These are phyloP conservation scores for Athalia circularis DNA, from an alignment of 2,888 invertebrate species.

Conservation along the genomic window DNA sequence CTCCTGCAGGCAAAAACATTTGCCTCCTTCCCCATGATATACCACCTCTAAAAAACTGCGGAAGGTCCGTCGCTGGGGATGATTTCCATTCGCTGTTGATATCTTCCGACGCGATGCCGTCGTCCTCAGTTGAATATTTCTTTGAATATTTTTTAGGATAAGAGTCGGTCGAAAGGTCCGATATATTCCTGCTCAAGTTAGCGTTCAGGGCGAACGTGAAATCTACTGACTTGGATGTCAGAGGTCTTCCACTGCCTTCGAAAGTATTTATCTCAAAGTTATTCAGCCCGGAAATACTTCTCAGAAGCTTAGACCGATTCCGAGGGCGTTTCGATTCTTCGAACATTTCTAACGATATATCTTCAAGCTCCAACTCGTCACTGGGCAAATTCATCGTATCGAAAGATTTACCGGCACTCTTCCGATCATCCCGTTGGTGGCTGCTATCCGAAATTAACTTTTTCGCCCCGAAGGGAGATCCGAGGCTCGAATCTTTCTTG, in stretches of 20 bases:
- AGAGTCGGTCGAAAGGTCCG: slow-evolving; percentile 25
- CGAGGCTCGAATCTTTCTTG: neutral
- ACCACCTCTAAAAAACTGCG: neutral
- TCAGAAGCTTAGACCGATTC: slow-evolving; percentile 50
- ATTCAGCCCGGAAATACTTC: slow-evolving; percentile 62
- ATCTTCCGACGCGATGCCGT: neutral
- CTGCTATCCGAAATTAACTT: slow-evolving; percentile 3
- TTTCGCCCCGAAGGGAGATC: slow-evolving; percentile 2
- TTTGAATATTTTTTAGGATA: slow-evolving; percentile 34
- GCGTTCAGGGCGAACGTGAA: slow-evolving; percentile 65
- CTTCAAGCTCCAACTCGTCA: slow-evolving; percentile 26
- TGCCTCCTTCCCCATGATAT: slow-evolving; percentile 23
- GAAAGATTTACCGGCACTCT: neutral
- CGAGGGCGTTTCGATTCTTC: slow-evolving; percentile 1
- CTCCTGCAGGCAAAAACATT: neutral
- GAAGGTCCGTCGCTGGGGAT: neutral
- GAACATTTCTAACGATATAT: slow-evolving; percentile 11
- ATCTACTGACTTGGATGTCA: slow-evolving; percentile 60
- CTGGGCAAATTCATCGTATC: neutral
- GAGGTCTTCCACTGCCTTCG: slow-evolving; percentile 58
- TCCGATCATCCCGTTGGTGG: neutral
- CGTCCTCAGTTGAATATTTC: slow-evolving; percentile 27
- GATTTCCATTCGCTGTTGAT: neutral
- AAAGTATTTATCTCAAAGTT: slow-evolving; percentile 60
- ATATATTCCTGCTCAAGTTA: slow-evolving; percentile 51